Percentiles rank a stretch among this genome's conserved stretches.
Conservation (phyloP, 2,797 vertebrate species). For the Liparis tanakae region DNA sequence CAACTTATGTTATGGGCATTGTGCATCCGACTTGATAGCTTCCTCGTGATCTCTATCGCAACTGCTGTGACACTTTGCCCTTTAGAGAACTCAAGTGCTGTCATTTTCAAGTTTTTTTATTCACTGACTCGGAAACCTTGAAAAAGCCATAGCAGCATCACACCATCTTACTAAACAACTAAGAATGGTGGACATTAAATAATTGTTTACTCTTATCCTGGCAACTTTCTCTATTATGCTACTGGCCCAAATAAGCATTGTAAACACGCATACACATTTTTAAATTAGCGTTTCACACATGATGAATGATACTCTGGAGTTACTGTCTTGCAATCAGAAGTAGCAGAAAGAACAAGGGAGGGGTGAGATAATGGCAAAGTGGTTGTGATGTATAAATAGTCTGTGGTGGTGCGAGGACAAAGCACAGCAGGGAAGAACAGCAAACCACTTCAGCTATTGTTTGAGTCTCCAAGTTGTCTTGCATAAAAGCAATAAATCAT, state of each 20-base stretch:
- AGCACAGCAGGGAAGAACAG: constrained; percentile 56
- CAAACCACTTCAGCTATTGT: constrained; percentile 63
- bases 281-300: constrained; percentile 10
- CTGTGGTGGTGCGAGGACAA: constrained; percentile 56
- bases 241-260: neutral
- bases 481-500: constrained; percentile 60
- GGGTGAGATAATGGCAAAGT: constrained; percentile 64
- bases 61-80: constrained; percentile 68
- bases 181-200: constrained; percentile 1
- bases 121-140: constrained; percentile 58
- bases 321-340: constrained; percentile 41
- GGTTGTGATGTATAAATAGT: constrained; percentile 71
- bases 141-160: constrained; percentile 72
- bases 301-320: constrained; percentile 15
- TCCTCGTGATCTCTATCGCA: constrained; percentile 72
- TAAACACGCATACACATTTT: constrained; percentile 17
- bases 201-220: constrained; percentile 32
- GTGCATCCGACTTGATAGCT: constrained; percentile 49
- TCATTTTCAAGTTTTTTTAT: constrained; percentile 52
- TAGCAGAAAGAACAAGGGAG: constrained; percentile 32
- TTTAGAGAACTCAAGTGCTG: constrained; percentile 49
- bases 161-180: constrained; percentile 42
- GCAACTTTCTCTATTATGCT: constrained; percentile 45
- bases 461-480: constrained; percentile 46
- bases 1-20: constrained; percentile 43